These are phyloP conservation scores for Montipora sp. DNA, from an alignment of 64 coral and sea anemone species.

Conservation along the genomic window DNA sequence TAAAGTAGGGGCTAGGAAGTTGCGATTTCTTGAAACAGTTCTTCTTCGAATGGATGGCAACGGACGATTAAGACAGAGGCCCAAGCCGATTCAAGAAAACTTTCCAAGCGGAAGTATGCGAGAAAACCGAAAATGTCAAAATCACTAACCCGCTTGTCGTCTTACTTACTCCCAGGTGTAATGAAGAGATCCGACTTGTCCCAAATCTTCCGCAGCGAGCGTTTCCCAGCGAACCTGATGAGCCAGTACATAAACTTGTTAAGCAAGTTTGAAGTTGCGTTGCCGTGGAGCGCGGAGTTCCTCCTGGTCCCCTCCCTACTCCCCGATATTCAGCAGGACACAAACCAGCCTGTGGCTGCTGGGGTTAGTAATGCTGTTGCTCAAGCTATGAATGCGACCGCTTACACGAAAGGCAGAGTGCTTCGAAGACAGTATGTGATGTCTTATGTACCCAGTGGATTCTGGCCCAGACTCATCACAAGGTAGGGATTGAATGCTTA, in stretches of 20 bases:
- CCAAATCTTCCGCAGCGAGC: constrained; percentile 92
- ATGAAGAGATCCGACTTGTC: constrained; percentile 98
- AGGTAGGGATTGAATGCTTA: constrained; percentile 48
- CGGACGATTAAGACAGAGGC: no score
- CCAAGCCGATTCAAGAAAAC: no score
- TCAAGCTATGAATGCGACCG: constrained; percentile 86
- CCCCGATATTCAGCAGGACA: constrained; percentile 82
- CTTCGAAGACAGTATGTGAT: constrained; percentile 93
- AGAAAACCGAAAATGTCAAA: neutral
- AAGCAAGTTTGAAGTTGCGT: constrained; percentile 96
- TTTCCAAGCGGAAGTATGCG: no score
- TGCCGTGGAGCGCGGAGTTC: constrained; percentile 91
- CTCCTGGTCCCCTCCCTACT: constrained; percentile 96
- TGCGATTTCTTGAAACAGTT: no score
- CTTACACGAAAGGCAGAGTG: constrained; percentile 81
- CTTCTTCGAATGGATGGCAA: no score
- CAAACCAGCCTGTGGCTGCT: constrained; percentile 71
- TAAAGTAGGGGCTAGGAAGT: no score
- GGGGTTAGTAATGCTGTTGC: constrained; percentile 73
- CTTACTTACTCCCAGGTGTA: constrained; percentile 61
- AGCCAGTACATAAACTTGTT: constrained; percentile 95
- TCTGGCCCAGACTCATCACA: constrained; percentile 96
- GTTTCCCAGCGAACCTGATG: constrained; percentile 92
- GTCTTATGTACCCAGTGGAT: constrained; percentile 98
- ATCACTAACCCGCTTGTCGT: neutral